Conservation (phyloP, 2,888 invertebrate species). For the Trachelus stipa region DNA sequence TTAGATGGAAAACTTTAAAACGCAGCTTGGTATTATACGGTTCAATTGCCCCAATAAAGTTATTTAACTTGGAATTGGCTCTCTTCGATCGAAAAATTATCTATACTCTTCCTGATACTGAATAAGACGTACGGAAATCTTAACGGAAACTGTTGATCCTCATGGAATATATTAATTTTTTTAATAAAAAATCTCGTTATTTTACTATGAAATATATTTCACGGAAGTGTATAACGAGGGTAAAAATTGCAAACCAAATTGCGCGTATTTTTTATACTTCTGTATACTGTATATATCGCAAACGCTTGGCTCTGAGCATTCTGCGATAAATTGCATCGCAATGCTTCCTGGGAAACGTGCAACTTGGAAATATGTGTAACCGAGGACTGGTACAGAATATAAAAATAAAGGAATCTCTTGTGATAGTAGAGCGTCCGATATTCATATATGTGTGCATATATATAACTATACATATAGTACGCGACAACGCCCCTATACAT, state of each 20-base stretch:
- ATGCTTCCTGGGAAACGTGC: neutral
- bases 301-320: neutral
- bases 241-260: neutral
- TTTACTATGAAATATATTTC: neutral
- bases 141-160: neutral
- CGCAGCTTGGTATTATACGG: neutral
- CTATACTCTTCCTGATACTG: no score
- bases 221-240: neutral
- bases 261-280: neutral
- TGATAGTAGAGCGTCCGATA: neutral
- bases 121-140: no score
- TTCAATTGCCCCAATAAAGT: neutral
- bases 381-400: neutral
- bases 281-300: neutral
- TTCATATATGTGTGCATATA: neutral
- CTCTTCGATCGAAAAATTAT: neutral
- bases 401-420: neutral
- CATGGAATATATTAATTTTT: neutral
- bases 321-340: constrained; percentile 2
- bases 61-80: neutral
- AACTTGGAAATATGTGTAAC: neutral
- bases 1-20: neutral
- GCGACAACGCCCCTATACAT: neutral
- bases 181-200: neutral
- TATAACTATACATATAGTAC: neutral